Evolutionary conservation across 1,140 invertebrate genomes (phyloP).

Genomic region (Drosophila guanche): DNA sequence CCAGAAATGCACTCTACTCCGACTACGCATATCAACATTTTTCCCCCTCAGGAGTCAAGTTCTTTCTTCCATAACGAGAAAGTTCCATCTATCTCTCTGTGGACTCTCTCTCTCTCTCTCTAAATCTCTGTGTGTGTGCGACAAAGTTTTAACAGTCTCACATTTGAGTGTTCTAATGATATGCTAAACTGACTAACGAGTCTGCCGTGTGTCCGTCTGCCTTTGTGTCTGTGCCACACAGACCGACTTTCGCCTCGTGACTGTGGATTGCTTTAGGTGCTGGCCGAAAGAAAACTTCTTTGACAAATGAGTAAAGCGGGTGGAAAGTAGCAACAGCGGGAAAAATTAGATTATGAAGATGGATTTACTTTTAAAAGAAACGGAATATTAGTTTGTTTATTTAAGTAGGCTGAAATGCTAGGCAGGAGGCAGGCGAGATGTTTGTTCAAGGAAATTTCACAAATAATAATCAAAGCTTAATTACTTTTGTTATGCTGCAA

Average conservation of each 20-base stretch:
- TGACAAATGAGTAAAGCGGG: background rate
- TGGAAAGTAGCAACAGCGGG: background rate
- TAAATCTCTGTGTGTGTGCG: conserved; percentile 15
- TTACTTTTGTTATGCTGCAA: too few species aligned
- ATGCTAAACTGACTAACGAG: conserved; percentile 74
- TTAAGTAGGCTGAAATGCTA: too few species aligned
- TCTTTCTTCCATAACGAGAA: conserved; percentile 39
- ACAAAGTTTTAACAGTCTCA: conserved; percentile 76
- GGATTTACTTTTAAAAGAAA: too few species aligned
- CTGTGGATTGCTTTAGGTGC: conserved; percentile 24
- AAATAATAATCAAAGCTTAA: too few species aligned
- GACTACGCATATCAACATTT: conserved; percentile 24
- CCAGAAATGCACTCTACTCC: conserved; percentile 3
- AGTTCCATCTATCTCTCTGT: conserved; percentile 15
- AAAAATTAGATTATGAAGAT: conserved; percentile 19
- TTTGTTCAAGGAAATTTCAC: too few species aligned
- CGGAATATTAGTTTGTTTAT: too few species aligned
- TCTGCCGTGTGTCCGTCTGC: conserved; percentile 6
- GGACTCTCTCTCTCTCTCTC: too few species aligned
- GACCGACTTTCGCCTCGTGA: too few species aligned
- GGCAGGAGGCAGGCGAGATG: too few species aligned
- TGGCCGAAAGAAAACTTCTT: conserved; percentile 9
- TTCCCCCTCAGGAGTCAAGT: conserved; percentile 15
- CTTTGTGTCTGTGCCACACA: too few species aligned
- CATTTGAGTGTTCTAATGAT: conserved; percentile 76